Conservation (phyloP, 2,113 vertebrate species). For the Corythornis madagascariensis region DNA sequence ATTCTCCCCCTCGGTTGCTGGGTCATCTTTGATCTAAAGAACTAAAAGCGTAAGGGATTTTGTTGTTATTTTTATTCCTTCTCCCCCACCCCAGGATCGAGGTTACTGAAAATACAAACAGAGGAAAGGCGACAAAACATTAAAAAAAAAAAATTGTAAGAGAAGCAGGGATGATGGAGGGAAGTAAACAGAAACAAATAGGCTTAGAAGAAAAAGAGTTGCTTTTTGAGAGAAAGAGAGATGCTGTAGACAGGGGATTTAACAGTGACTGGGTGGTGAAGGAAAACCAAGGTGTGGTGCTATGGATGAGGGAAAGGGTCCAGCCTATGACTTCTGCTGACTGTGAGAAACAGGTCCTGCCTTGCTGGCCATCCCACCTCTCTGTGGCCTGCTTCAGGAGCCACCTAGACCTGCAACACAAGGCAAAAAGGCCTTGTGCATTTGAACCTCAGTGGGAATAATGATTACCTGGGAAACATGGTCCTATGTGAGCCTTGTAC, state of each 20-base stretch:
- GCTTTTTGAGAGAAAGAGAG: background rate
- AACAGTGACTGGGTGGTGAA: background rate
- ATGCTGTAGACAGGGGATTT: background rate
- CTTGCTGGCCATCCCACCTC: background rate
- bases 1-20: constrained; percentile 22
- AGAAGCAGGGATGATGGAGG: background rate
- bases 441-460: background rate
- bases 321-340: background rate
- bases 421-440: background rate
- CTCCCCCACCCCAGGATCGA: background rate
- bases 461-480: background rate
- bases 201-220: background rate
- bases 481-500: background rate
- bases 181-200: background rate
- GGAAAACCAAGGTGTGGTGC: background rate
- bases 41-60: constrained; percentile 54
- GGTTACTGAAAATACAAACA: constrained; percentile 43
- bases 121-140: constrained; percentile 12
- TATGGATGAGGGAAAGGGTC: background rate
- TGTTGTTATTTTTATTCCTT: constrained; percentile 59
- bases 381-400: background rate
- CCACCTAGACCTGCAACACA: background rate
- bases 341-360: background rate
- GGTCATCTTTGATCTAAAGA: constrained; percentile 67
- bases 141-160: background rate